Base-by-base conservation (phyloP, 2,888 invertebrate species). In the Eudemis profundana region DNA sequence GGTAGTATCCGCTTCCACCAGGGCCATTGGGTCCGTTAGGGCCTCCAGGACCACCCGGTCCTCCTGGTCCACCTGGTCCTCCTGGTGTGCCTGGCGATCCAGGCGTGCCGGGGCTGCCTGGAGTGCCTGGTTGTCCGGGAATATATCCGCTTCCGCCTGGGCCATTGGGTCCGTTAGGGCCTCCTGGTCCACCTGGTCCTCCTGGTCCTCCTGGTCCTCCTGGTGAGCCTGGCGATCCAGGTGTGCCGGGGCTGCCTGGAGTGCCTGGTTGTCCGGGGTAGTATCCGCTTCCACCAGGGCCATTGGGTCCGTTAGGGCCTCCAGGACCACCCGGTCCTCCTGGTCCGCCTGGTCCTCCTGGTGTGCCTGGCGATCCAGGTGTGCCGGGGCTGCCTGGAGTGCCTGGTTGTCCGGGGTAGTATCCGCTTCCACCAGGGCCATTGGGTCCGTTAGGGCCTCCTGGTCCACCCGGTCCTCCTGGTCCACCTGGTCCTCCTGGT, bases 401-500 rank as follows among this genome's bases (percentile, higher is more conserved):
- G 4, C 78, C 74, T 8, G 78, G 73, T 57, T 70, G 70, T 38
- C 79, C 77, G 5, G 78, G 73, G 15, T 81, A 77, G 61, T 78
- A 73, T 7, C 75, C 72, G 17, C 76, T 74, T 53, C 72, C 69
- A 4, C 72, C 69, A 10, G 76, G 95, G 47, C 91, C 85, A 56
- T 84, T 91, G 7, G 94, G 94, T 23, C 74, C 72, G 10, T 77
- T 78, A 62, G 75, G 74, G 23, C 61, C 76, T 1, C 84, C 84
- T 23, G 93, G 93, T 10, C 78, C 86, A 40, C 87, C 49, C n/a
- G 50, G 67, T 1, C 89, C n/a, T 82, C 67, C 85, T 4, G 94
- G 94, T 12, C 72, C 79, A 62, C 61, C 69, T 57, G 91, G 94
- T 21, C 89, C 90, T 1, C 70, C 73, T 23, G 94, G 94, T 38